Percentiles rank a stretch among this genome's conserved stretches.
phyloP scores from a whole-genome alignment of 2,888 invertebrate genomes.

The Archaeoteleia sp. region DNA sequence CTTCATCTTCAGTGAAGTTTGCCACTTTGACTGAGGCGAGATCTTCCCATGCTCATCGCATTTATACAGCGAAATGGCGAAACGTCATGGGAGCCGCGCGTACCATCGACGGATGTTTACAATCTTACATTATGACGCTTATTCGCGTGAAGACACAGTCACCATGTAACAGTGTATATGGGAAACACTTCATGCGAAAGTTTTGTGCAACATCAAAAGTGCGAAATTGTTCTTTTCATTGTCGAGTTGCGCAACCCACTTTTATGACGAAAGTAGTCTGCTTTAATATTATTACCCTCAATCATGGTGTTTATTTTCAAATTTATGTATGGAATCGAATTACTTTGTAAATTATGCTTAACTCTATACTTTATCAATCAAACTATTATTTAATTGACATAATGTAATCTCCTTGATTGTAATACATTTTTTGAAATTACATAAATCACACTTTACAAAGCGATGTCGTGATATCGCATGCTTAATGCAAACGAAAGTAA shows the following conservation, averaged over 20 bases:
- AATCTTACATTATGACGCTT: slow-evolving; percentile 57
- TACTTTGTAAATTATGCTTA: no score
- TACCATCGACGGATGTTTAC: slow-evolving; percentile 63
- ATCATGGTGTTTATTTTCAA: slow-evolving; percentile 12
- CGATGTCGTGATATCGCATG: no score
- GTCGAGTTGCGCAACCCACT: slow-evolving; percentile 56
- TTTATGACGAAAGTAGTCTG: slow-evolving; percentile 56
- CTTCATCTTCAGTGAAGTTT: slow-evolving; percentile 21
- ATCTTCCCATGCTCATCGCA: slow-evolving; percentile 34
- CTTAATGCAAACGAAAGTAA: no score
- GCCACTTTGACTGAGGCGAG: slow-evolving; percentile 25
- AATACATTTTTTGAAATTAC: no score
- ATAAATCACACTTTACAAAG: no score
- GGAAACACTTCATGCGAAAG: slow-evolving; percentile 55
- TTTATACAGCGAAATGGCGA: slow-evolving; percentile 62
- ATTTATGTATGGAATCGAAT: slow-evolving; percentile 2
- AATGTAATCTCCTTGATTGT: no score
- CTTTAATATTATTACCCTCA: slow-evolving; percentile 30
- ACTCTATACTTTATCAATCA: no score
- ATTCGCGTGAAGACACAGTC: slow-evolving; percentile 45
- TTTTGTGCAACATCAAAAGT: slow-evolving; percentile 59
- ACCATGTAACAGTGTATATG: slow-evolving; percentile 53
- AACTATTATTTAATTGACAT: no score
- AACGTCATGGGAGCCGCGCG: slow-evolving; percentile 62
- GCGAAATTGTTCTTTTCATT: slow-evolving; percentile 59